Conservation (phyloP, 1,140 invertebrate species). For the Parasteatoda tepidariorum region DNA sequence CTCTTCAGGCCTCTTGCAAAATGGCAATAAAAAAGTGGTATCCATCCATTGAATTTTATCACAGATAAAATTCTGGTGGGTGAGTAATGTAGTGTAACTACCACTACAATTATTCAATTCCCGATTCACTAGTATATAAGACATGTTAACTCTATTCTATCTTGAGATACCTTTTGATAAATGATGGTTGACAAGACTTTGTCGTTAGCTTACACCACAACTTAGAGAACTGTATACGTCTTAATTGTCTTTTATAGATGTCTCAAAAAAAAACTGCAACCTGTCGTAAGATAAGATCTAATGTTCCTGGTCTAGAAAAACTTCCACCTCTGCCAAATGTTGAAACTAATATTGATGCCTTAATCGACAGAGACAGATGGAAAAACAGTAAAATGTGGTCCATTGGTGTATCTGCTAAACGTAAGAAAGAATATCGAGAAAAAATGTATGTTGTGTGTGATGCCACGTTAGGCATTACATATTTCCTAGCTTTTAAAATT, state of each 20-base stretch:
- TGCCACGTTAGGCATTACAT: too few species aligned
- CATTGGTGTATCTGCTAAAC: slow-evolving; percentile 23
- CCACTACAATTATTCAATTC: neutral
- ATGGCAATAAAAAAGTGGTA: neutral
- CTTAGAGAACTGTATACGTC: neutral
- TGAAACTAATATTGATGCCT: slow-evolving; percentile 36
- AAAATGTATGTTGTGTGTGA: slow-evolving; percentile 40
- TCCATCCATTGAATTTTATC: too few species aligned
- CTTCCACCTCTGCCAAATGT: slow-evolving; percentile 21
- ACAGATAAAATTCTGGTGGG: too few species aligned
- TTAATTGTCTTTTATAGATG: slow-evolving; percentile 40
- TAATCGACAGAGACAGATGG: slow-evolving; percentile 52
- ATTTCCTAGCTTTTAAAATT: too few species aligned
- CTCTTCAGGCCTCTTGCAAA: too few species aligned
- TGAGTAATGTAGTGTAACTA: too few species aligned
- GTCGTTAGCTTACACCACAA: neutral
- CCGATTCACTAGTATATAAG: too few species aligned
- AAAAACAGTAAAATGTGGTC: slow-evolving; percentile 52
- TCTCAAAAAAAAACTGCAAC: slow-evolving; percentile 14
- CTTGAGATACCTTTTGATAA: too few species aligned
- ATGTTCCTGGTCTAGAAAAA: slow-evolving; percentile 47
- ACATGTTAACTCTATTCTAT: too few species aligned
- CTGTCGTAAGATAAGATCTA: slow-evolving; percentile 34
- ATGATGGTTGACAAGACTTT: too few species aligned
- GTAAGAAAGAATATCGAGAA: slow-evolving; percentile 18